Conservation (phyloP, 2,797 vertebrate genomes). For the Octomys mimax region DNA sequence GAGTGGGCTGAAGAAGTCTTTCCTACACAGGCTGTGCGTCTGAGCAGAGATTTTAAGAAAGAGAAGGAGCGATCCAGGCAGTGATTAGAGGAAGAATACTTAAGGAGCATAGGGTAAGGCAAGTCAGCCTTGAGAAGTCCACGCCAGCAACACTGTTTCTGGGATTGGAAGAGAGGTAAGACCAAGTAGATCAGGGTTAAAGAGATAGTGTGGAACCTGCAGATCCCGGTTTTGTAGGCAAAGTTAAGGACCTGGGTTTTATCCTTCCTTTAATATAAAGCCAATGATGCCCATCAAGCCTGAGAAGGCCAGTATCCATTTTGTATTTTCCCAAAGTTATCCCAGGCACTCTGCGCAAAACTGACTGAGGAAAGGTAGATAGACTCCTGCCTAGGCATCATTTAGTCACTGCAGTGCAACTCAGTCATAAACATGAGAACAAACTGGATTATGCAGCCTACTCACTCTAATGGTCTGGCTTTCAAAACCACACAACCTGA, state of each 20-base stretch:
- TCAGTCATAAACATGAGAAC: background rate
- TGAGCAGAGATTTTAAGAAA: background rate
- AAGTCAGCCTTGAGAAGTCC: background rate
- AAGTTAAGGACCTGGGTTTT: background rate
- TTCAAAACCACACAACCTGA: background rate
- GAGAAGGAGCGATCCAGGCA: background rate
- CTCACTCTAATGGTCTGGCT: background rate
- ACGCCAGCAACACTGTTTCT: accelerated
- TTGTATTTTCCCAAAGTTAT: background rate
- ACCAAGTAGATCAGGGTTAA: background rate
- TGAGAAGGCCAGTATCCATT: background rate
- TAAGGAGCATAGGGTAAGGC: background rate
- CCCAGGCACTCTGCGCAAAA: background rate
- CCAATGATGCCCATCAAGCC: background rate
- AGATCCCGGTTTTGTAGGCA: background rate
- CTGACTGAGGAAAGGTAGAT: background rate
- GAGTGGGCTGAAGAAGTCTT: background rate
- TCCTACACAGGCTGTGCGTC: background rate
- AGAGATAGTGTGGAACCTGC: background rate
- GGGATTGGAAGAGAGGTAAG: background rate
- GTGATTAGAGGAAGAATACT: background rate
- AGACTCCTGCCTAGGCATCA: too few species aligned
- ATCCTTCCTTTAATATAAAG: background rate
- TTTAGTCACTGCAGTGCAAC: background rate
- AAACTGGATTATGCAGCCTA: accelerated